These are phyloP conservation scores for Venturia canescens DNA, from an alignment of 1,140 invertebrate species.

Conservation along the genomic window DNA sequence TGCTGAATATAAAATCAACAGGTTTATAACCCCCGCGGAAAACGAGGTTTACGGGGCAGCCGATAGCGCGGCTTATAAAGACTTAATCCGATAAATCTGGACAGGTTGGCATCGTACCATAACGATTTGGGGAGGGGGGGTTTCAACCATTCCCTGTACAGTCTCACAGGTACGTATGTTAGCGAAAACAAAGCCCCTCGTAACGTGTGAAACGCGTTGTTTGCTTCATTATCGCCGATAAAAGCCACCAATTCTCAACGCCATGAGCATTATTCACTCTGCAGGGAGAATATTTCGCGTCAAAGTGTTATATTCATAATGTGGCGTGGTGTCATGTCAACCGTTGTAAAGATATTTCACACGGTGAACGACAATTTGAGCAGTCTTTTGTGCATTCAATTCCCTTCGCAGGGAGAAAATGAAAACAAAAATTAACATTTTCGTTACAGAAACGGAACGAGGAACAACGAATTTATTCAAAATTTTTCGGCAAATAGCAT, in stretches of 20 bases:
- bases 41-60: slow-evolving; percentile 37
- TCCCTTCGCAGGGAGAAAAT: too few relatives aligned
- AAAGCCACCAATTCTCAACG: neutral
- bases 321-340: too few relatives aligned
- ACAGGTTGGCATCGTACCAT: neutral
- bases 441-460: too few relatives aligned
- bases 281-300: too few relatives aligned
- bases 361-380: too few relatives aligned
- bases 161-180: neutral
- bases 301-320: too few relatives aligned
- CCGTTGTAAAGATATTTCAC: too few relatives aligned
- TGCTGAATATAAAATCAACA: slow-evolving; percentile 45
- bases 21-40: slow-evolving; percentile 44
- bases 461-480: too few relatives aligned
- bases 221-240: slow-evolving; percentile 14
- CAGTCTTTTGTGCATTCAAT: too few relatives aligned
- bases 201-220: neutral
- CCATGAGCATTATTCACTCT: neutral
- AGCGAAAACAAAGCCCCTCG: neutral
- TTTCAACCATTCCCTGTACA: neutral
- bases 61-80: slow-evolving; percentile 38
- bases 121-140: neutral
- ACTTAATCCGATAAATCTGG: slow-evolving; percentile 44
- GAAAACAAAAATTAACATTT: too few relatives aligned
- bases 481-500: too few relatives aligned